Percentiles rank a stretch among this genome's conserved stretches.
Conservation (phyloP, 2,888 invertebrate species). For the Acrobasis repandana region DNA sequence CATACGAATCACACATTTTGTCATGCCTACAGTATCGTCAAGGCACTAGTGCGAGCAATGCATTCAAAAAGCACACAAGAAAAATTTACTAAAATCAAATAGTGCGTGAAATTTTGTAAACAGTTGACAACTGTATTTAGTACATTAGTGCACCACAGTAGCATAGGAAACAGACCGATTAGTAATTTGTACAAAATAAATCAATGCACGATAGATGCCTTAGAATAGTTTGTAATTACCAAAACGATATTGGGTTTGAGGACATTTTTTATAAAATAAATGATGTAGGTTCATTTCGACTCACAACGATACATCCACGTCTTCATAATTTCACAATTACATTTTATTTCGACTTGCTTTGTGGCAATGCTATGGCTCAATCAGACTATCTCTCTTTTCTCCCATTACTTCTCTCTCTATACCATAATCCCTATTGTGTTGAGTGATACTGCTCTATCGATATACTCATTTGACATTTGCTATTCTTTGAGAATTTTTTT, state of each 20-base stretch:
- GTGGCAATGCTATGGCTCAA: conserved; percentile 79
- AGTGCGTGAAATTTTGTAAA: conserved; percentile 28
- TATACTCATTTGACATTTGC: conserved; percentile 18
- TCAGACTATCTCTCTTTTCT: conserved; percentile 50
- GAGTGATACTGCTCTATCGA: conserved; percentile 24
- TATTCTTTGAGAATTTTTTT: conserved; percentile 41
- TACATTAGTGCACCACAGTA: conserved; percentile 62
- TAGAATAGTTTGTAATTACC: conserved; percentile 43
- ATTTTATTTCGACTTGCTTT: conserved; percentile 77
- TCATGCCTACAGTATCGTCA: conserved; percentile 46
- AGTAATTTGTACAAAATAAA: conserved; percentile 40
- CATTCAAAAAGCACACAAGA: conserved; percentile 23
- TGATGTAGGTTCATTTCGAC: conserved; percentile 47
- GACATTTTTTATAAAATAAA: conserved; percentile 19
- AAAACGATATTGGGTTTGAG: conserved; percentile 19
- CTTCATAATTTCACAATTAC: conserved; percentile 65
- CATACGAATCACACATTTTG: conserved; percentile 46
- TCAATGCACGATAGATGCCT: conserved; percentile 60
- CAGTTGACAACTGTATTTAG: conserved; percentile 36
- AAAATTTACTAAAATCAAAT: conserved; percentile 25
- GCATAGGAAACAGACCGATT: conserved; percentile 44
- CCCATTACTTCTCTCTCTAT: conserved; percentile 43
- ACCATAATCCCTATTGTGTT: conserved; percentile 31
- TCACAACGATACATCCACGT: conserved; percentile 52
- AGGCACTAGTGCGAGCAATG: conserved; percentile 46